Conservation (phyloP, 1,140 invertebrate species). For the Maconellicoccus hirsutus region DNA sequence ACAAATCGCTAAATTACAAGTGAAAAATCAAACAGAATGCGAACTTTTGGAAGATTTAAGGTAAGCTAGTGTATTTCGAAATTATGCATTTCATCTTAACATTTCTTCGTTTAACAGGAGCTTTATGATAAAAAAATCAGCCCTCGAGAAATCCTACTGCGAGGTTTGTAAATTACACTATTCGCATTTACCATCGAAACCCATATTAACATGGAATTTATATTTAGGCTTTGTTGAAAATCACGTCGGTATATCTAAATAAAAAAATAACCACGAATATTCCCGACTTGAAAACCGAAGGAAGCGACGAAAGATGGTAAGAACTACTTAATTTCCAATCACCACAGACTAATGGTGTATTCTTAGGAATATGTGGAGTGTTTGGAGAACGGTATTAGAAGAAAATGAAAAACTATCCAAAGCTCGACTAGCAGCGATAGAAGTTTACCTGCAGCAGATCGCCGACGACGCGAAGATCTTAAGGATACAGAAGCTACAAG, state of each 20-base stretch:
- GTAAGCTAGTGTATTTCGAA: too few relatives aligned
- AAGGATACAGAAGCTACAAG: slow-evolving; percentile 67
- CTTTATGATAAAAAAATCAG: slow-evolving; percentile 80
- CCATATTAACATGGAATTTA: too few relatives aligned
- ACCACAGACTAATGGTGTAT: too few relatives aligned
- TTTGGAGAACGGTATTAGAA: slow-evolving; percentile 87
- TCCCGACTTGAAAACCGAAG: slow-evolving; percentile 74
- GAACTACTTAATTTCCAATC: too few relatives aligned
- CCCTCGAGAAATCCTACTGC: slow-evolving; percentile 44
- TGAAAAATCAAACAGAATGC: slow-evolving; percentile 92
- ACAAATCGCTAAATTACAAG: slow-evolving; percentile 78
- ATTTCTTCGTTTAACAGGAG: too few relatives aligned
- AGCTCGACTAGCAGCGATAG: slow-evolving; percentile 77
- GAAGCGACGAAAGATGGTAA: slow-evolving; percentile 80
- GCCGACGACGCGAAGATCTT: slow-evolving; percentile 83
- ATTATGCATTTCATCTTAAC: too few relatives aligned
- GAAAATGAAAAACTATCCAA: slow-evolving; percentile 89
- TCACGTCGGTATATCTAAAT: slow-evolving; percentile 78
- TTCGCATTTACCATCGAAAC: too few relatives aligned
- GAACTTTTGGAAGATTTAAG: slow-evolving; percentile 87
- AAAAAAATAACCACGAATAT: slow-evolving; percentile 78
- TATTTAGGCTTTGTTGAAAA: slow-evolving; percentile 69
- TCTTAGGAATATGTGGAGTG: slow-evolving; percentile 96
- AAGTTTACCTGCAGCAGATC: slow-evolving; percentile 87
- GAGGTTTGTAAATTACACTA: background rate